Conservation (phyloP, 2,797 vertebrate species). For the Phoeniculus purpureus region DNA sequence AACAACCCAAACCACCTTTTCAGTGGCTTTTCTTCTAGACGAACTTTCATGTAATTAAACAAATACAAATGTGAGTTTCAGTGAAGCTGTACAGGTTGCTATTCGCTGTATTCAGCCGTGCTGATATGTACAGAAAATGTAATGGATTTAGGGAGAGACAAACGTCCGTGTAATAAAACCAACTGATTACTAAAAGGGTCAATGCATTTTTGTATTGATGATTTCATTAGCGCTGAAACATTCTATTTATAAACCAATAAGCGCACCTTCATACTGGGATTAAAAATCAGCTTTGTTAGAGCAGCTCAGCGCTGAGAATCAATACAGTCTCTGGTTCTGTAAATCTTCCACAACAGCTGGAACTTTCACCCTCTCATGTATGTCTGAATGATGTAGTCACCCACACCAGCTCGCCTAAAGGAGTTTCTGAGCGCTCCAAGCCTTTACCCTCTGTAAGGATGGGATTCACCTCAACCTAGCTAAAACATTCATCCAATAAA, state of each 20-base stretch:
- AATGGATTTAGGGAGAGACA: conserved; percentile 45
- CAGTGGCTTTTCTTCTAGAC: conserved; percentile 3
- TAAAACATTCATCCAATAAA: background rate
- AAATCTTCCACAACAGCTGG: background rate
- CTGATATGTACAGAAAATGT: conserved; percentile 30
- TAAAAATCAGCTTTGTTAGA: conserved; percentile 60
- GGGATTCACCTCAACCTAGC: background rate
- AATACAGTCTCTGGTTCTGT: background rate
- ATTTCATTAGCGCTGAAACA: conserved; percentile 63
- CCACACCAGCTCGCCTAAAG: background rate
- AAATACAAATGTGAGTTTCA: background rate
- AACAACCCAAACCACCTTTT: background rate
- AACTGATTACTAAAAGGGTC: conserved; percentile 41
- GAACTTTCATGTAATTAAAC: conserved; percentile 33
- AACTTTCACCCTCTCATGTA: background rate
- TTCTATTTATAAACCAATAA: conserved; percentile 63
- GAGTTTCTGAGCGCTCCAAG: conserved; percentile 27
- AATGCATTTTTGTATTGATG: conserved; percentile 57
- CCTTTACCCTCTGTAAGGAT: background rate
- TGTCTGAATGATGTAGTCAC: background rate
- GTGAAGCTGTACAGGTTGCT: conserved; percentile 30
- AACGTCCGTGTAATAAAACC: conserved; percentile 69
- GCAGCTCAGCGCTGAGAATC: background rate
- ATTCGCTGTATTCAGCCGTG: conserved; percentile 34
- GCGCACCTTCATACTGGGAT: conserved; percentile 8